Percentiles rank a stretch among this genome's conserved stretches.
These are phyloP conservation scores for Reticulitermes lucifugus DNA, from an alignment of 2,888 invertebrate species.

Conservation along the genomic window DNA sequence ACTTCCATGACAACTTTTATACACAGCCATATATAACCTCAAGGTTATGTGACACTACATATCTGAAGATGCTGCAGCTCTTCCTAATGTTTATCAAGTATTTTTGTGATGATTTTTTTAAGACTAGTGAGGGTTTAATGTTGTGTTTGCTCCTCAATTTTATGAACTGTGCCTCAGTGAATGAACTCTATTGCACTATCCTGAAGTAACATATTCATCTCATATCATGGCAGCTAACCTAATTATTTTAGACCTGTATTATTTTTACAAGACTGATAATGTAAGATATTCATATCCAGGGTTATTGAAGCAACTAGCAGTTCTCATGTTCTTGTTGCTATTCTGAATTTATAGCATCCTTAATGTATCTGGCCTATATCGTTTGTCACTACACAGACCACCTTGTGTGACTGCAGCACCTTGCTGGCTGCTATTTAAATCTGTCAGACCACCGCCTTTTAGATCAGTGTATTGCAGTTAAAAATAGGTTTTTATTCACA, in stretches of 20 bases:
- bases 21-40: not conserved
- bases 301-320: slow-evolving; percentile 15
- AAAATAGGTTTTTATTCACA: no score
- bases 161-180: not conserved
- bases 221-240: slow-evolving; percentile 4
- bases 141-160: not conserved
- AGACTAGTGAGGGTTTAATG: not conserved
- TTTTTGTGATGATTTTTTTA: not conserved
- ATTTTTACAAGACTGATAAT: slow-evolving; percentile 46
- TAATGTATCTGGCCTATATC: no score
- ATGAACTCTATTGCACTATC: not conserved
- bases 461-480: no score
- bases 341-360: not conserved
- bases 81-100: not conserved
- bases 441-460: no score
- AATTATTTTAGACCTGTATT: slow-evolving; percentile 27
- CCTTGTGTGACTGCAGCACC: no score
- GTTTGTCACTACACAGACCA: no score
- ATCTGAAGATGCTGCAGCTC: not conserved
- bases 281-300: slow-evolving; percentile 37
- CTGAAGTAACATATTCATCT: not conserved
- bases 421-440: no score
- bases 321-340: slow-evolving; percentile 31
- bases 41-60: not conserved
- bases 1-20: not conserved